Base-by-base conservation (phyloP, 1,140 invertebrate species). In the Drosophila paulistorum region DNA sequence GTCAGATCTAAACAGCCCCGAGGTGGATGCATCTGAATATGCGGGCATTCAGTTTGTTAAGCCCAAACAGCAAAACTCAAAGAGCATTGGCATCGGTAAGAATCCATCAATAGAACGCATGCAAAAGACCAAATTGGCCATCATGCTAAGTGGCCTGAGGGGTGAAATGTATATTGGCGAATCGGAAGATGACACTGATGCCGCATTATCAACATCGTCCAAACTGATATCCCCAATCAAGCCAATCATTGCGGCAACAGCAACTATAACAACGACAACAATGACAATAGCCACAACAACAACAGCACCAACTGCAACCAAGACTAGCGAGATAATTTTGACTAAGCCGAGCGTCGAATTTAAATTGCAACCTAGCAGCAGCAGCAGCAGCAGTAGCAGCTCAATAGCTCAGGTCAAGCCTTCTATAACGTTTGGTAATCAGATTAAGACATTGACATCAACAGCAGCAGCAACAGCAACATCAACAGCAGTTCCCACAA, bases 41-140 rank as follows among this genome's bases (percentile, higher is more conserved):
- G 70, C 85, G 2, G 87, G 87, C 33, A 92, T 92, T 58, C 71
- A 84, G 41, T 92, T 92, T 65, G 90, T 92, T 0, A 90, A 91
- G 41, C 91, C 91, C 2, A 92, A 92, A 62, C 77, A 83, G 37
- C 65, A 75, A 1, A 59, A 77, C 11, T 65, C 85, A 0, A 54
- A 61, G 11, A 55, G 57, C 3, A 77, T 59, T 2, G 33, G 37
- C 0, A 82, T 73, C 7, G 37, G 41, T 0, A 84, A 74, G 51
- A 90, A 87, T 63, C 74, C 72, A 6, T 60, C 74, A 9, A 63
- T 92, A 17, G 91, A 92, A 35, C 81, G 87, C n/a, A 90, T 78
- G 7, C 78, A 92, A 37, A 92, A 91, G 70, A 86, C 82, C 3
- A 92, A 92, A 65, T 58, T 92, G 41, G 87, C 91, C 0, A 61